Evolutionary conservation across 2,888 invertebrate genomes (phyloP).

Genomic region (Cylloceria caligata): DNA sequence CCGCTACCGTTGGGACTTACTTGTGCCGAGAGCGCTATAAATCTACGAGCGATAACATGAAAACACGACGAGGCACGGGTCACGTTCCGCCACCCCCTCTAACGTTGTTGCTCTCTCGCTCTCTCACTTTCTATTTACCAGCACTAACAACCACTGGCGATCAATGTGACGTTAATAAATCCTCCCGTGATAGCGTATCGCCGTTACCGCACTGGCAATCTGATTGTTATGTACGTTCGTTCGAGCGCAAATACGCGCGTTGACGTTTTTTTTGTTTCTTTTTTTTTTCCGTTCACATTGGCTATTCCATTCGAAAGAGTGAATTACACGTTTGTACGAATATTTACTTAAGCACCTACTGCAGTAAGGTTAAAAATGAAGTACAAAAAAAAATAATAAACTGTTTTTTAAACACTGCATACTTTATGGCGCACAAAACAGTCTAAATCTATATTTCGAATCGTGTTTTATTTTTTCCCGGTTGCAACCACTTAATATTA

Average conservation of each 20-base stretch:
- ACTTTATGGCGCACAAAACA: neutral
- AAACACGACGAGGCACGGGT: constrained; percentile 50
- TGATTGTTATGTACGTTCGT: constrained; percentile 26
- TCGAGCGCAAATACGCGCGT: constrained; percentile 17
- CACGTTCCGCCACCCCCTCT: constrained; percentile 22
- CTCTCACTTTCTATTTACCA: constrained; percentile 1
- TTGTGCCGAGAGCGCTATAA: constrained; percentile 44
- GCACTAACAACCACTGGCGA: constrained; percentile 25
- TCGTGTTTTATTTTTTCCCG: no score
- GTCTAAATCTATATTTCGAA: no score
- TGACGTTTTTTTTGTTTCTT: constrained; percentile 18
- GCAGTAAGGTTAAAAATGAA: neutral
- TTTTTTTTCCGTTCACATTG: constrained; percentile 20
- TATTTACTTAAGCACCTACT: neutral
- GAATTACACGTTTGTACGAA: constrained; percentile 1
- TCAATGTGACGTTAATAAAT: constrained; percentile 54
- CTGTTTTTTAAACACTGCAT: neutral
- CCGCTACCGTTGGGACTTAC: constrained; percentile 35
- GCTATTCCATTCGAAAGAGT: neutral
- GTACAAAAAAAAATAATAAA: neutral
- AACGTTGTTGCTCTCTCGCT: constrained; percentile 7
- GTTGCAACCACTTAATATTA: no score
- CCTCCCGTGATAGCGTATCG: constrained; percentile 53
- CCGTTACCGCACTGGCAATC: constrained; percentile 41
- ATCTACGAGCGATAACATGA: constrained; percentile 50